Percentiles rank a stretch among this genome's conserved stretches.
These are phyloP conservation scores for Odontesthes bonariensis DNA, from an alignment of 2,113 vertebrate species.

Conservation along the genomic window DNA sequence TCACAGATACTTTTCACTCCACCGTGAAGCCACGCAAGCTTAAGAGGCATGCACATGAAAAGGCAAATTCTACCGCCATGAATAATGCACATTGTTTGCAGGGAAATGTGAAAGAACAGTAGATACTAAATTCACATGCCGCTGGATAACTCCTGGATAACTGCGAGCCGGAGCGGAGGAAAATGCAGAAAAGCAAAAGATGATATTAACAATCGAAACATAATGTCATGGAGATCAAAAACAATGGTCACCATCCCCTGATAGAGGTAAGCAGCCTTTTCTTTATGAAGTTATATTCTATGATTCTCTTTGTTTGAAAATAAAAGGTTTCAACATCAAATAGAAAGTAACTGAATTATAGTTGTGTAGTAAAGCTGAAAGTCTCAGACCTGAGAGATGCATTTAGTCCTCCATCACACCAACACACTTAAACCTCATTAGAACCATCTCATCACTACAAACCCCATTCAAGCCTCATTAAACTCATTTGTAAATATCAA, in stretches of 20 bases:
- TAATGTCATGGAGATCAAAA: constrained; percentile 15
- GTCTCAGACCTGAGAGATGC: constrained; percentile 49
- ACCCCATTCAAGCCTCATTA: constrained; percentile 52
- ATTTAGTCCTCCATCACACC: constrained; percentile 42
- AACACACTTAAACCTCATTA: constrained; percentile 53
- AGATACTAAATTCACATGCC: constrained; percentile 50
- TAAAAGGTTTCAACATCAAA: constrained; percentile 48
- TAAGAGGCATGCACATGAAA: constrained; percentile 65
- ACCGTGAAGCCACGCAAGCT: constrained; percentile 39
- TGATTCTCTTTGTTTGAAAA: constrained; percentile 41
- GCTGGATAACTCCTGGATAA: constrained; percentile 55
- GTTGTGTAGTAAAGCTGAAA: constrained; percentile 34
- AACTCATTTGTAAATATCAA: constrained; percentile 54
- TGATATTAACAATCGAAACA: constrained; percentile 42
- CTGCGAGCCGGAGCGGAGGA: constrained; percentile 28
- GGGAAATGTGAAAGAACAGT: constrained; percentile 38
- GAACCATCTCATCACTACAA: constrained; percentile 41
- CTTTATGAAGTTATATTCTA: constrained; percentile 26
- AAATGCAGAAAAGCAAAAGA: constrained; percentile 25
- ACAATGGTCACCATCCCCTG: constrained; percentile 24
- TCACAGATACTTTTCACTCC: constrained; percentile 45
- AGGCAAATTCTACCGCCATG: constrained; percentile 65
- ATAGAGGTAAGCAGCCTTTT: background rate
- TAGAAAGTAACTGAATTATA: constrained; percentile 50
- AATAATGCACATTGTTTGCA: constrained; percentile 78